Percentiles rank a stretch among this genome's conserved stretches.
phyloP scores from a whole-genome alignment of 2,888 invertebrate species.

The Papilio gigon region DNA sequence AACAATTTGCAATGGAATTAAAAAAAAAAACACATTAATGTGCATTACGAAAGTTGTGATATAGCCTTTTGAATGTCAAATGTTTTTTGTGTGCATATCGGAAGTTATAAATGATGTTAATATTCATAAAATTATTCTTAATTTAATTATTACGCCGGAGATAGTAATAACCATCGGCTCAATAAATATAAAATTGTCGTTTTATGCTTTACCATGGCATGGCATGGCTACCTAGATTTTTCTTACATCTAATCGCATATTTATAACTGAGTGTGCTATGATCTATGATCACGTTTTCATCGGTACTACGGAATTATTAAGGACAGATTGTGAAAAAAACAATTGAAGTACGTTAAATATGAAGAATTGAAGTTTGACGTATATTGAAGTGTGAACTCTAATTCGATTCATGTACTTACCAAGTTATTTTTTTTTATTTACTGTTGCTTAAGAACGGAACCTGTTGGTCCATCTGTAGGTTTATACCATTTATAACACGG shows the following conservation, averaged over 20 bases:
- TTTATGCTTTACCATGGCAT: background rate
- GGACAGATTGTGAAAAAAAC: background rate
- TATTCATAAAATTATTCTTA: background rate
- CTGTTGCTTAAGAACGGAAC: too few species aligned
- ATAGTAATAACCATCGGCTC: background rate
- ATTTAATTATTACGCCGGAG: background rate
- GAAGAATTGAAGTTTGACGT: background rate
- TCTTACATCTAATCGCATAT: constrained; percentile 2
- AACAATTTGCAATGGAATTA: background rate
- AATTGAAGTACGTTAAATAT: background rate
- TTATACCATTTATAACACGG: too few species aligned
- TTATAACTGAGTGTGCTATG: background rate
- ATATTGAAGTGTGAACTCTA: too few species aligned
- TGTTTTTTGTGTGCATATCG: too few species aligned
- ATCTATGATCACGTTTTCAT: constrained; percentile 1
- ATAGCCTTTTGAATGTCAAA: background rate
- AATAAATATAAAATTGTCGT: background rate
- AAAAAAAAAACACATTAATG: background rate
- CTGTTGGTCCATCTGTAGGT: too few species aligned
- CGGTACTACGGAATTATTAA: background rate
- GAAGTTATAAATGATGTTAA: background rate
- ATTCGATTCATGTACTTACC: too few species aligned
- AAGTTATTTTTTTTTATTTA: too few species aligned
- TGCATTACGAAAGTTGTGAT: background rate
- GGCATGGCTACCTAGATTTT: constrained; percentile 4